Evolutionary conservation across 2,888 invertebrate species (phyloP).

Genomic region (Belgica antarctica): DNA sequence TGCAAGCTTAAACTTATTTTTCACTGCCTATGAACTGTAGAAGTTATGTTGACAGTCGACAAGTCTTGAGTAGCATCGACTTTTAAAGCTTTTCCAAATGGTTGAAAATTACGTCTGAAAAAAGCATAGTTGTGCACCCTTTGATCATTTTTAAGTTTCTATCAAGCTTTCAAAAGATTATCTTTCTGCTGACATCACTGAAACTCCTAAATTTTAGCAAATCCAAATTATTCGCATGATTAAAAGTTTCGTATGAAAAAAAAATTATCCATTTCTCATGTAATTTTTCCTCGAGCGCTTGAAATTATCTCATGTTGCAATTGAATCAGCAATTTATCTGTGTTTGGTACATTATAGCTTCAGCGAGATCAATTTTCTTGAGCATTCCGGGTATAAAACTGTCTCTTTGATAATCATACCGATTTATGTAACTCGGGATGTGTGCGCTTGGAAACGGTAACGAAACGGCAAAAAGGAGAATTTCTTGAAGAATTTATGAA

Average conservation of each 20-base stretch:
- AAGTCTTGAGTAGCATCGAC: no score
- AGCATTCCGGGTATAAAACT: background rate
- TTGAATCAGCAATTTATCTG: conserved; percentile 3
- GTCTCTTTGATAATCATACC: conserved; percentile 21
- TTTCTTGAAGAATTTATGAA: conserved; percentile 8
- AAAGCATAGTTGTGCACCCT: no score
- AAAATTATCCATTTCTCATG: background rate
- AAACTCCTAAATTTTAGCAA: no score
- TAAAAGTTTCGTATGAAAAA: conserved; percentile 10
- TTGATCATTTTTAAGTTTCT: no score
- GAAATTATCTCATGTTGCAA: background rate
- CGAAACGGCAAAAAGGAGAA: background rate
- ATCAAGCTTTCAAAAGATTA: no score
- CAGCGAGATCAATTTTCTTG: conserved; percentile 19
- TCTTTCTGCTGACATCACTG: no score
- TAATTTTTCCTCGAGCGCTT: conserved; percentile 2
- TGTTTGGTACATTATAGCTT: background rate
- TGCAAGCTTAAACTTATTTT: no score
- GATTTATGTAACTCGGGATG: conserved; percentile 1
- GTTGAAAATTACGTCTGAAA: no score
- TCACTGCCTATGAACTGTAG: no score
- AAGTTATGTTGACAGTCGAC: no score
- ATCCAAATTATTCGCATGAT: conserved; percentile 6
- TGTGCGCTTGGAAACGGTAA: background rate
- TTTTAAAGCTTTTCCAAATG: no score